phyloP scores from a whole-genome alignment of 2,888 invertebrate genomes.

The Cryptus armator region DNA sequence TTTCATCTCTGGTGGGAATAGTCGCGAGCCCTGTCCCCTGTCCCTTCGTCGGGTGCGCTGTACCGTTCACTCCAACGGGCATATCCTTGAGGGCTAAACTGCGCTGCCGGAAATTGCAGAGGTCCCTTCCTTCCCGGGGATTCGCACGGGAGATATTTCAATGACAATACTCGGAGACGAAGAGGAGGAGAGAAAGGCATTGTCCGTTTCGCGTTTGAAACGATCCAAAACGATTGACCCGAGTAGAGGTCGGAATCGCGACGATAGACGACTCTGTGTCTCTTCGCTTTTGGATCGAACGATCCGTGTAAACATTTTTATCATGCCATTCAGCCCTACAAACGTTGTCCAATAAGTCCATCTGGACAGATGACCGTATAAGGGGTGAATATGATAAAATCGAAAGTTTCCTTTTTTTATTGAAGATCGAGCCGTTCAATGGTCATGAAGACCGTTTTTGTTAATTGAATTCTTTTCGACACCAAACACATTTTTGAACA shows the following conservation, averaged over 20 bases:
- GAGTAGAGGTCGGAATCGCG: slow-evolving; percentile 17
- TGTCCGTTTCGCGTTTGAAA: slow-evolving; percentile 63
- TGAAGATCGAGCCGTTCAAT: not conserved
- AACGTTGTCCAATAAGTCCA: not conserved
- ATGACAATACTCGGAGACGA: slow-evolving; percentile 78
- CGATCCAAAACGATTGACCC: slow-evolving; percentile 52
- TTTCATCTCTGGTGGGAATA: slow-evolving; percentile 56
- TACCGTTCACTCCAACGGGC: slow-evolving; percentile 40
- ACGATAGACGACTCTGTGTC: not conserved
- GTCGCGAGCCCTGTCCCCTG: slow-evolving; percentile 21
- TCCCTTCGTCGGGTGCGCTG: slow-evolving; percentile 32
- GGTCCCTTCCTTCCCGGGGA: slow-evolving; percentile 74
- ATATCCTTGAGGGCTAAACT: slow-evolving; percentile 64
- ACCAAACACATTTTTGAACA: too few species aligned
- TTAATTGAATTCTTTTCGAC: too few species aligned
- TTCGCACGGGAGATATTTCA: slow-evolving; percentile 77
- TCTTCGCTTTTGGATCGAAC: slow-evolving; percentile 47
- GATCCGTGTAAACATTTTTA: slow-evolving; percentile 40
- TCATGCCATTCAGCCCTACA: slow-evolving; percentile 25
- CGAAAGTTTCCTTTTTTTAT: not conserved
- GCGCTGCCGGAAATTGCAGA: slow-evolving; percentile 81
- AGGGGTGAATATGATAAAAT: not conserved
- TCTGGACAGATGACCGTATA: slow-evolving; percentile 19
- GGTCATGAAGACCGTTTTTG: too few species aligned
- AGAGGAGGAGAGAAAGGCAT: slow-evolving; percentile 21